These are phyloP conservation scores for Oreochromis tanganicae DNA, from an alignment of 2,113 vertebrate genomes.

Conservation along the genomic window DNA sequence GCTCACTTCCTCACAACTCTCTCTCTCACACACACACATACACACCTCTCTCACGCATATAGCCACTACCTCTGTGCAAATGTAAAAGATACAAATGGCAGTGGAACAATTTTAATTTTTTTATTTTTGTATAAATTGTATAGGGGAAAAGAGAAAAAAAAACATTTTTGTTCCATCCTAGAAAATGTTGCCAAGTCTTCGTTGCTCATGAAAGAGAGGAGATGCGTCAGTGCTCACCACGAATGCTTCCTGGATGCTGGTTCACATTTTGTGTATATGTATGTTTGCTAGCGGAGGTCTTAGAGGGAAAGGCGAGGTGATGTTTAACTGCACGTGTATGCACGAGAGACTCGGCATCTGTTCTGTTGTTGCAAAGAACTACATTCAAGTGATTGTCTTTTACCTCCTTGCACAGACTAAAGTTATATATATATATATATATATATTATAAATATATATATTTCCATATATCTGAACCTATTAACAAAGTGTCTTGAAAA, in stretches of 20 bases:
- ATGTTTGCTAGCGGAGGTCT: conserved; percentile 51
- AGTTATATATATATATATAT: conserved; percentile 53
- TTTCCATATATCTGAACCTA: conserved; percentile 67
- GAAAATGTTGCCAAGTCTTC: conserved; percentile 54
- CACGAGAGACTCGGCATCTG: conserved; percentile 44
- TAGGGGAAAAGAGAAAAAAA: conserved; percentile 28
- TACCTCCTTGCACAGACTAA: conserved; percentile 77
- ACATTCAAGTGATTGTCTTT: conserved; percentile 74
- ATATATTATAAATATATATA: conserved; percentile 64
- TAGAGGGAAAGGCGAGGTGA: conserved; percentile 2
- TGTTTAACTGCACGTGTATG: conserved; percentile 50
- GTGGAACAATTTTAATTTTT: conserved; percentile 66
- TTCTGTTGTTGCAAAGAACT: conserved; percentile 51
- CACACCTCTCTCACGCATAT: conserved; percentile 47
- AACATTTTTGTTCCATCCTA: conserved; percentile 50
- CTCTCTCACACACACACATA: neutral
- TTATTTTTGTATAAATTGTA: conserved; percentile 77
- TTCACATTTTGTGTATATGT: conserved; percentile 34
- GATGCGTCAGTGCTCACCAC: conserved; percentile 19
- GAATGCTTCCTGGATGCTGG: conserved; percentile 61
- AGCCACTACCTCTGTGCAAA: conserved; percentile 80
- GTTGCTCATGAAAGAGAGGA: conserved; percentile 42
- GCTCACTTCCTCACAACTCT: conserved; percentile 46
- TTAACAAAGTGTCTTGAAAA: conserved; percentile 77
- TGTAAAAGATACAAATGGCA: conserved; percentile 62